Percentiles rank a stretch among this genome's conserved stretches.
These are phyloP conservation scores for Planiliza haematocheilus DNA, from an alignment of 2,113 vertebrate genomes.

Conservation along the genomic window DNA sequence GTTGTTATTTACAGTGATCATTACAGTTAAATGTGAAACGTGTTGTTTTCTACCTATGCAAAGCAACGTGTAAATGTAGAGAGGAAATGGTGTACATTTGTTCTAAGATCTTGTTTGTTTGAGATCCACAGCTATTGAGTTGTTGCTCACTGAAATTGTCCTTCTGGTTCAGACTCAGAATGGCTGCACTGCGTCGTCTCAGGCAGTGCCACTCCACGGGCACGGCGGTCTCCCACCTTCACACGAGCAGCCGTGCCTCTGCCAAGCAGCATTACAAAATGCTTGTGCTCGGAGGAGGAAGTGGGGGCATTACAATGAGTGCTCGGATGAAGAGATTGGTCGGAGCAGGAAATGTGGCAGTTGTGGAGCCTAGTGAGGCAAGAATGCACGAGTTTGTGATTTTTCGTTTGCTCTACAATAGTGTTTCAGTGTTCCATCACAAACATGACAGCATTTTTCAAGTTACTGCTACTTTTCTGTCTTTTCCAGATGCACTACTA, in stretches of 20 bases:
- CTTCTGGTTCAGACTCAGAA: slow-evolving; percentile 32
- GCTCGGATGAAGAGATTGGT: slow-evolving; percentile 93
- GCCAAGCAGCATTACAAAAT: slow-evolving; percentile 90
- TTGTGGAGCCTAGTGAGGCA: slow-evolving; percentile 94
- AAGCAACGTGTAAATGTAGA: not conserved
- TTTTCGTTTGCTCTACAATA: no score
- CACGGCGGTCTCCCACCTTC: slow-evolving; percentile 48
- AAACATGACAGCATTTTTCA: not conserved
- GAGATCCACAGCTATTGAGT: not conserved
- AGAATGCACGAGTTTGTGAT: not conserved
- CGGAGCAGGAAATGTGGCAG: slow-evolving; percentile 90
- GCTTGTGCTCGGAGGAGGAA: slow-evolving; percentile 93
- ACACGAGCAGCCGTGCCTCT: slow-evolving; percentile 70
- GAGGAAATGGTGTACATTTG: not conserved
- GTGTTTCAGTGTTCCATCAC: no score
- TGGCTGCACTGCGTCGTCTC: slow-evolving; percentile 61
- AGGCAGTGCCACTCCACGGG: slow-evolving; percentile 29
- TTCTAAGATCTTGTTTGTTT: not conserved
- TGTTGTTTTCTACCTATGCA: not conserved
- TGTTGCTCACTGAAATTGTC: slow-evolving; percentile 6
- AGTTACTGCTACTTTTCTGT: not conserved
- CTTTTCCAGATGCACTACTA: slow-evolving; percentile 87
- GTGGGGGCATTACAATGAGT: slow-evolving; percentile 93
- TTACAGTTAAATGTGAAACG: not conserved
- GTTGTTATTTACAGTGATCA: not conserved